Evolutionary conservation across 2,797 vertebrate genomes (phyloP), one percentile per base, ranked within the genome.

Genomic region (Lutjanus campechanus): DNA sequence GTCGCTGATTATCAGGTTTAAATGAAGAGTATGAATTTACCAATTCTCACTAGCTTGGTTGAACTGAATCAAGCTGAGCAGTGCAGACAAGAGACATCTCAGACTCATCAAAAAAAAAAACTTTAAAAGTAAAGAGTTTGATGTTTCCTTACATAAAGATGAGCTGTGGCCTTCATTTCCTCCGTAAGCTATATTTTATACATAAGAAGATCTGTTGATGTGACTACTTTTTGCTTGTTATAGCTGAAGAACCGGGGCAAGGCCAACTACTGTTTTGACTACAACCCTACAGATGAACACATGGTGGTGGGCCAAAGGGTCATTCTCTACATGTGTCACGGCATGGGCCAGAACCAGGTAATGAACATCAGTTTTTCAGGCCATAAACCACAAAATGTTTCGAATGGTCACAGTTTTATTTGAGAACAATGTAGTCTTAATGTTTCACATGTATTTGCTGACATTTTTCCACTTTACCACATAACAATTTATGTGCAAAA

Each of bases 291-390:
- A 13, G 95, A 92, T 79, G 98, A 99, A 0, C 88, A 96, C 77
- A 81, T 91, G 0, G 5, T 97, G 41, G 92, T 79, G 0, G 98
- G 97, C 54, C 93, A 96, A 36, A 94, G 95, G 74, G 88, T 99
- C 90, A 95, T 96, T 92, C 88, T 99, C 36, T 99, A 99, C 79
- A 83, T 72, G 0, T 99, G 98, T 91, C 98, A 99, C 0, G 98
- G 98, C 73, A 96, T 98, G 97, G 98, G 98, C 49, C 97, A 98
- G 93, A 99, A 99, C 93, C 98, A 99, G 97, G 98, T 99, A 93
- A 79, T 50, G 5, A 12, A 50, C 8, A 0, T 51, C 29, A 41
- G 25, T 50, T 41, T 73, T 46, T 56, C 11, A 63, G 8, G 13
- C 62, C 12, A 11, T 15, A 16, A 1, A 11, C 40, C n/a, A 36